phyloP scores from a whole-genome alignment of 2,113 vertebrate genomes.

The Hymenochirus boettgeri region DNA sequence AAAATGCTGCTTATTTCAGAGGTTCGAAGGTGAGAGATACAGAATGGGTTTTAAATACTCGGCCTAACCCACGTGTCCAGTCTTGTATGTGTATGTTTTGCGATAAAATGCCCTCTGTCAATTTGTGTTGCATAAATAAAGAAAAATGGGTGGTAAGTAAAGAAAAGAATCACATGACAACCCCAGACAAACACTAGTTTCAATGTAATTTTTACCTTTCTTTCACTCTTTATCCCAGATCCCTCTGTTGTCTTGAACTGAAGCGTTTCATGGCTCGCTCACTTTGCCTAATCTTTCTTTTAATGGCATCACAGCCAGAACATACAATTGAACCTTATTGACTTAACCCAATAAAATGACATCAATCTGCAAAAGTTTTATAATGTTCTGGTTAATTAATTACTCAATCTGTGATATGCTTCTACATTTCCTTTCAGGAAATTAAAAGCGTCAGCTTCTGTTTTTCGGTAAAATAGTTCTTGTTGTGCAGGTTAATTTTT shows the following conservation, averaged over 20 bases:
- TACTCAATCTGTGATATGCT: conserved; percentile 10
- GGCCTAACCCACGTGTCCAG: too few species aligned
- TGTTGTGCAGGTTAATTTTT: neutral
- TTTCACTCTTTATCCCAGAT: too few species aligned
- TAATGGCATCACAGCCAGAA: neutral
- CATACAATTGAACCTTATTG: neutral
- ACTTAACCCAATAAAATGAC: conserved; percentile 4
- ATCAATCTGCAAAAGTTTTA: neutral
- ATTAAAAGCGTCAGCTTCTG: conserved; percentile 19
- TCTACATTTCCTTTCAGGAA: conserved; percentile 28
- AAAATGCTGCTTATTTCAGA: too few species aligned
- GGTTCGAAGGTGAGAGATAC: too few species aligned
- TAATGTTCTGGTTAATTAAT: conserved; percentile 16
- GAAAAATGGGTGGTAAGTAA: too few species aligned
- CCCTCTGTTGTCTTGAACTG: neutral
- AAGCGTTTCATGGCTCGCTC: neutral
- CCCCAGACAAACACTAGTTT: too few species aligned
- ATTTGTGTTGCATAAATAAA: too few species aligned
- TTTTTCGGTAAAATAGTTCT: conserved; percentile 5
- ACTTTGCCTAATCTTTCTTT: neutral
- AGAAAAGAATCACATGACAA: too few species aligned
- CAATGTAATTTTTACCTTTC: too few species aligned
- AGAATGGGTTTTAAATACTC: too few species aligned
- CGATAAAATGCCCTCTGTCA: too few species aligned
- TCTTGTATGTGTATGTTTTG: too few species aligned